Evolutionary conservation across 2,888 invertebrate genomes (phyloP).

Genomic region (Poecilus cupreus): DNA sequence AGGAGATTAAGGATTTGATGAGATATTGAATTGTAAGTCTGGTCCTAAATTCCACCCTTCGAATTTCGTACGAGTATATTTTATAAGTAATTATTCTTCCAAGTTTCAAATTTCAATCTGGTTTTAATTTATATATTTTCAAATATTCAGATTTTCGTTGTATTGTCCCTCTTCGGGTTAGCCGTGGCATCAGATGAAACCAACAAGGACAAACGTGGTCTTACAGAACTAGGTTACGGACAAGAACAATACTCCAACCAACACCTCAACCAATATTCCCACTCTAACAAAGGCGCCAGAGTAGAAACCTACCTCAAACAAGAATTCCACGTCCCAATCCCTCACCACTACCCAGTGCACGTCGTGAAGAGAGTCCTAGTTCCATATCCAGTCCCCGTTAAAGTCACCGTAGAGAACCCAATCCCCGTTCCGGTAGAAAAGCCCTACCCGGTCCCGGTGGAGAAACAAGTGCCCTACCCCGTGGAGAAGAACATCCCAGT

Average conservation of each 20-base stretch:
- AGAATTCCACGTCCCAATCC: slow-evolving; percentile 31
- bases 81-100: too few species aligned
- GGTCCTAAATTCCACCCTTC: too few species aligned
- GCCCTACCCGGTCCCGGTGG: slow-evolving; percentile 70
- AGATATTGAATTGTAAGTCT: too few species aligned
- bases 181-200: slow-evolving; percentile 28
- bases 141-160: not conserved
- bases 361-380: slow-evolving; percentile 33
- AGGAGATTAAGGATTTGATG: too few species aligned
- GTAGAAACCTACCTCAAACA: slow-evolving; percentile 59
- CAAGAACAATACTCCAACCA: not conserved
- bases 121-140: too few species aligned
- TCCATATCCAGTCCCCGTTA: slow-evolving; percentile 64
- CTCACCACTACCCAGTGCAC: slow-evolving; percentile 41
- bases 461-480: slow-evolving; percentile 71
- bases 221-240: not conserved
- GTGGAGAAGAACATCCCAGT: slow-evolving; percentile 63
- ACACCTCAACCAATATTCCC: not conserved
- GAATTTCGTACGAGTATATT: too few species aligned
- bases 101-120: too few species aligned
- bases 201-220: slow-evolving; percentile 33
- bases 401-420: slow-evolving; percentile 65
- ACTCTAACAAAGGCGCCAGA: slow-evolving; percentile 64
- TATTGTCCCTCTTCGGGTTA: slow-evolving; percentile 13
- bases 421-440: slow-evolving; percentile 65